Evolutionary conservation across 2,797 vertebrate genomes (phyloP).

Genomic region (Trachops cirrhosus): DNA sequence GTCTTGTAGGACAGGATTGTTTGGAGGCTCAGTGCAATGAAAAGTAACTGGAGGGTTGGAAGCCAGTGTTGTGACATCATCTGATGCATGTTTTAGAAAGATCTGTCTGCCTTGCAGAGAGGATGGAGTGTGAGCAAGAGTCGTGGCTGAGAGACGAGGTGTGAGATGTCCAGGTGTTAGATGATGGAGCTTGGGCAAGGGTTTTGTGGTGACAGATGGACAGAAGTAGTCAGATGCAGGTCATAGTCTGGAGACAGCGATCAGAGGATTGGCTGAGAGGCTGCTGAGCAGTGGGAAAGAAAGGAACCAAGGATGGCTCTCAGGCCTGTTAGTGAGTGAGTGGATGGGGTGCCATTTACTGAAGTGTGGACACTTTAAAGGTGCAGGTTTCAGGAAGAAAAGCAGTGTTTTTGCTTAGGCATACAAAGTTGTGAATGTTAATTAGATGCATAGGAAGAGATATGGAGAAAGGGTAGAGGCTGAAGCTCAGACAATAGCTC

Average conservation of each 20-base stretch:
- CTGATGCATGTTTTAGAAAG: background rate
- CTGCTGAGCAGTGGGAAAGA: background rate
- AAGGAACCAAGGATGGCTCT: too few species aligned
- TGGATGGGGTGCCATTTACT: fast-evolving
- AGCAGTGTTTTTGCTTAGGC: background rate
- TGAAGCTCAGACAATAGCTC: background rate
- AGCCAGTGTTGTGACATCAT: too few species aligned
- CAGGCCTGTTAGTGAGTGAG: background rate
- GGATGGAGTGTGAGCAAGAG: background rate
- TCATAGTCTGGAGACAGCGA: background rate
- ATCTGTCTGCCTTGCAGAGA: background rate
- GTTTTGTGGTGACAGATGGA: background rate
- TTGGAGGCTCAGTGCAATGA: background rate
- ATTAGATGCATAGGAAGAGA: background rate
- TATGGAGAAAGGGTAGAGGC: background rate
- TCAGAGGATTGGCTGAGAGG: background rate
- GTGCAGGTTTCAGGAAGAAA: background rate
- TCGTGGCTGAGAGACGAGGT: too few species aligned
- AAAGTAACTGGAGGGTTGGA: background rate
- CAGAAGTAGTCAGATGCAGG: background rate
- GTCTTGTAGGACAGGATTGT: background rate
- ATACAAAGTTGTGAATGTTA: background rate
- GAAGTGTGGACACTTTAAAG: background rate
- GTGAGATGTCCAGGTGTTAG: background rate
- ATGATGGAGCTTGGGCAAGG: too few species aligned